These are phyloP conservation scores for Actinernus sp. DNA, from an alignment of 92 coral and sea anemone species.

Conservation along the genomic window DNA sequence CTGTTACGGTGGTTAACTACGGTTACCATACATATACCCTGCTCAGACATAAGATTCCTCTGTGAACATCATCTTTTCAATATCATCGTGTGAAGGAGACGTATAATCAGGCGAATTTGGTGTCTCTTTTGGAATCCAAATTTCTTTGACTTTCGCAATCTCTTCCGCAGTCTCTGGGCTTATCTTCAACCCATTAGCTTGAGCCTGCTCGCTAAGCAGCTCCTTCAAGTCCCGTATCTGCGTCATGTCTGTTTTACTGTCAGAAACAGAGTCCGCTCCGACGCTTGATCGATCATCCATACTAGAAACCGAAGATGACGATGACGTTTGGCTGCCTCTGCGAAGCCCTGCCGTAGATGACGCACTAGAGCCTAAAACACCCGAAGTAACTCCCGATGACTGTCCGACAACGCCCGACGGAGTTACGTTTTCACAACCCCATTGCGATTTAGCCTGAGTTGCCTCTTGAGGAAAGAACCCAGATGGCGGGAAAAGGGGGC, in stretches of 20 bases:
- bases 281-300: conserved; percentile 93
- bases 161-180: conserved; percentile 88
- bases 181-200: conserved; percentile 93
- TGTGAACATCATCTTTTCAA: conserved; percentile 92
- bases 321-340: conserved; percentile 90
- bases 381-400: neutral
- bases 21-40: too few species aligned
- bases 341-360: conserved; percentile 61
- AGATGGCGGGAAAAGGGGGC: conserved; percentile 77
- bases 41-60: conserved; percentile 97
- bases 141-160: conserved; percentile 83
- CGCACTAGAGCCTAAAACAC: conserved; percentile 12
- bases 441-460: conserved; percentile 71
- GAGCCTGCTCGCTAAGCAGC: conserved; percentile 79
- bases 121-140: conserved; percentile 54
- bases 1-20: too few species aligned
- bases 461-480: conserved; percentile 92
- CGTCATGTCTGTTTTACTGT: conserved; percentile 88
- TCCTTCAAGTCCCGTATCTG: conserved; percentile 93
- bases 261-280: conserved; percentile 84
- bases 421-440: conserved; percentile 51
- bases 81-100: conserved; percentile 90
- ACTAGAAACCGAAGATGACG: conserved; percentile 96
- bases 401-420: neutral
- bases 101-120: conserved; percentile 42